Conservation (phyloP, 2,113 vertebrate genomes). For the Entomyzon cyanotis region DNA sequence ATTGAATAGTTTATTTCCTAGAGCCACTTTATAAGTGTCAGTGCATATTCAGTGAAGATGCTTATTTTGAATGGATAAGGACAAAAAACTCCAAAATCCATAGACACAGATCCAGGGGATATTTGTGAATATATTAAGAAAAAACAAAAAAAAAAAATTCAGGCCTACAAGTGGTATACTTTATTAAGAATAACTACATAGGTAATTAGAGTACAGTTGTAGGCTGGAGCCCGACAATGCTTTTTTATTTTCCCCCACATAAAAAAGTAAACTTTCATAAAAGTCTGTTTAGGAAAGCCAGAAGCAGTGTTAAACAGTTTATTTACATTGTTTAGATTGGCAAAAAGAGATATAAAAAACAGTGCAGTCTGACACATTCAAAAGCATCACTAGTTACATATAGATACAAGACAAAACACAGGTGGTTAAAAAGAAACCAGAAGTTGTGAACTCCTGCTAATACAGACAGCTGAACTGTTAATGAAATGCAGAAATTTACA, state of each 20-base stretch:
- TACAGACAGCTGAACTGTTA: background rate
- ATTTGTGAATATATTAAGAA: background rate
- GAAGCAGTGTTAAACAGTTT: slow-evolving; percentile 62
- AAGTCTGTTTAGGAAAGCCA: slow-evolving; percentile 24
- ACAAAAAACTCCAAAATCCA: background rate
- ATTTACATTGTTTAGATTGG: slow-evolving; percentile 73
- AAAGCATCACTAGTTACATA: slow-evolving; percentile 50
- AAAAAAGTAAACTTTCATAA: background rate
- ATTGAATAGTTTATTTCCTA: background rate
- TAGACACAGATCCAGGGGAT: background rate
- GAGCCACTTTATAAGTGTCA: background rate
- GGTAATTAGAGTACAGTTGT: background rate
- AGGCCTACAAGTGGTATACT: background rate
- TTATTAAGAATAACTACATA: background rate
- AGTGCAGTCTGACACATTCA: slow-evolving; percentile 28
- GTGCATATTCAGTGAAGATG: background rate
- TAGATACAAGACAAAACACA: slow-evolving; percentile 14
- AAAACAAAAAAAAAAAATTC: background rate
- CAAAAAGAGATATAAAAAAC: slow-evolving; percentile 59
- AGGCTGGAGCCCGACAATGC: background rate
- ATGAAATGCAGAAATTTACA: slow-evolving; percentile 58
- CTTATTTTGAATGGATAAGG: background rate
- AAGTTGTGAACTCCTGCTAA: background rate
- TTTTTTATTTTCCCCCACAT: background rate
- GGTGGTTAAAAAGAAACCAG: slow-evolving; percentile 11